Base-by-base conservation (phyloP, 2,113 vertebrate species). In the Ivindomyrus marchei region DNA sequence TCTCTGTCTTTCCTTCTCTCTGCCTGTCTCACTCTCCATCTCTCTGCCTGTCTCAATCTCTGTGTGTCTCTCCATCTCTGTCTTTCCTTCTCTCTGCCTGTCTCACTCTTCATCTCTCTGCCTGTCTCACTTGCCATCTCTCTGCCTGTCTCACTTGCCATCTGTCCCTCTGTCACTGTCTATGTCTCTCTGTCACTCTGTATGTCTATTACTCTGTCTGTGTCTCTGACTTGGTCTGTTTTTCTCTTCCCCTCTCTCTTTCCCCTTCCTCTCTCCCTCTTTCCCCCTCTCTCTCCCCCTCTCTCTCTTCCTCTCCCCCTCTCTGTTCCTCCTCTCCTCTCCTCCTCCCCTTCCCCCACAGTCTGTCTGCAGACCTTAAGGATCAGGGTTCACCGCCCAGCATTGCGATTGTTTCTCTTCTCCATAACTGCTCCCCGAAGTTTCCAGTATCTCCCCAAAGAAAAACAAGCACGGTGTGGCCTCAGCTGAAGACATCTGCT, bases 401-500 rank as follows among this genome's bases (percentile, higher is more conserved):
- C 80, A 47, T 36, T 42, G 11, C 89, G 85, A 92, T 89, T 56
- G 85, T 56, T 92, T 89, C 90, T 88, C 90, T 89, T 87, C 86
- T 39, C n/a, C 85, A 83, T 88, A 90, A 70, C 66, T 87, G 45
- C 88, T 92, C 92, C 91, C 89, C 42, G 89, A 87, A 46, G 90
- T 93, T 93, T 92, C 90, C 89, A 90, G 85, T 91, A 89, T 89
- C 91, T 91, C 90, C 70, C 31, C 85, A 77, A 89, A 91, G 90
- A 93, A 92, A 93, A 95, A 93, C 93, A 94, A 92, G 94, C 92
- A 92, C 85, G 87, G 42, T 58, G 58, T 45, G 85, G 85, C 83
- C 89, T 85, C 62, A 53, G 89, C 92, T 42, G 80, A 89, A 91
- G 93, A 94, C 94, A 94, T 96, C 92, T 94, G 94, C 91, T 94